Conservation (phyloP, 2,888 invertebrate species). For the Drosophila paramelanica region DNA sequence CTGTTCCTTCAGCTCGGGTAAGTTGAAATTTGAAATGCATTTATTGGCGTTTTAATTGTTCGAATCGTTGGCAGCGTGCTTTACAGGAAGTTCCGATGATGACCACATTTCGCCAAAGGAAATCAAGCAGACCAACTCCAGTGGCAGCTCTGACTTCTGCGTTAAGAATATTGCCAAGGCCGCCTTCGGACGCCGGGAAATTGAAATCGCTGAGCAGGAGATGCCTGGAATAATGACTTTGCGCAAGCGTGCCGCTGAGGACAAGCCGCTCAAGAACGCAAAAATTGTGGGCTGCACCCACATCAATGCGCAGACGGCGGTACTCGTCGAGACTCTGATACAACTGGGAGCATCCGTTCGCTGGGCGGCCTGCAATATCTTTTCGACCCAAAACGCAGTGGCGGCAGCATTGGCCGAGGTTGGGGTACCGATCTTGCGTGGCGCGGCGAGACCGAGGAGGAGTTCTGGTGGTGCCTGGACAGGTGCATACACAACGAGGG, state of each 20-base stretch:
- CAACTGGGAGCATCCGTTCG: constrained; percentile 95
- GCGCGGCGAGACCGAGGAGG: constrained; percentile 98
- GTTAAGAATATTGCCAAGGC: constrained; percentile 93
- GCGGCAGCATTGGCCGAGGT: constrained; percentile 97
- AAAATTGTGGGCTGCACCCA: constrained; percentile 98
- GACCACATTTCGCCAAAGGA: constrained; percentile 96
- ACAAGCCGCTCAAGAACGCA: constrained; percentile 96
- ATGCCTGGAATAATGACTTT: constrained; percentile 99
- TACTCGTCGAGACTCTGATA: constrained; percentile 94
- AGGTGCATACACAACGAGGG: constrained; percentile 93
- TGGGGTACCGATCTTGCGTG: constrained; percentile 96
- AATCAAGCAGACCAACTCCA: constrained; percentile 94
- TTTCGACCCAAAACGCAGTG: constrained; percentile 98
- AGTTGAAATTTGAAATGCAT: constrained; percentile 53
- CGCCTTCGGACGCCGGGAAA: constrained; percentile 96
- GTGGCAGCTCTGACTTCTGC: constrained; percentile 94
- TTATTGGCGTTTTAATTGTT: background rate
- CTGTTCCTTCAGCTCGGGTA: constrained; percentile 96
- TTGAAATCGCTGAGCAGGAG: constrained; percentile 98
- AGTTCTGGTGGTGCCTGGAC: constrained; percentile 99
- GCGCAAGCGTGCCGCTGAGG: constrained; percentile 94
- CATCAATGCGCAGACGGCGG: constrained; percentile 98
- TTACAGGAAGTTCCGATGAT: constrained; percentile 93
- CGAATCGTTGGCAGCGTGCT: constrained; percentile 59
- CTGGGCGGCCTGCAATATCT: constrained; percentile 99